These are phyloP conservation scores for Phaethornis superciliosus DNA, from an alignment of 2,113 vertebrate species.

Conservation along the genomic window DNA sequence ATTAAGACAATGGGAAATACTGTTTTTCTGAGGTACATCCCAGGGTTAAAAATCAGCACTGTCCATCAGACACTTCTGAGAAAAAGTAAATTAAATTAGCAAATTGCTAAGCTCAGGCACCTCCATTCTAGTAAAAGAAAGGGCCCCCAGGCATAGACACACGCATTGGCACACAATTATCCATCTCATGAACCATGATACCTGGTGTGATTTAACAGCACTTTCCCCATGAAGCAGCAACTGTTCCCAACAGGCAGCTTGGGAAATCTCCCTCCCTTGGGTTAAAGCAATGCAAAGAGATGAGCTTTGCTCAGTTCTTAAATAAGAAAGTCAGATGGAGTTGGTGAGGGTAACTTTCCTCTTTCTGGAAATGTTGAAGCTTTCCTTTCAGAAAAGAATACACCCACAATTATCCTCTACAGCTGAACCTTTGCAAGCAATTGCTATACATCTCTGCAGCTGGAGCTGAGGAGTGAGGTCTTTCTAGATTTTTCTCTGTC, in stretches of 20 bases:
- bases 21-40: not conserved
- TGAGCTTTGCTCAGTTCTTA: not conserved
- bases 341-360: constrained; percentile 27
- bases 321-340: constrained; percentile 27
- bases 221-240: not conserved
- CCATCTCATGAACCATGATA: not conserved
- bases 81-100: not conserved
- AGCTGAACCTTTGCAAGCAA: not conserved
- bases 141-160: not conserved
- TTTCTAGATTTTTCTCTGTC: not conserved
- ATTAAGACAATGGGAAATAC: not conserved
- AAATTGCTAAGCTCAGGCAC: not conserved
- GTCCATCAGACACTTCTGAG: not conserved
- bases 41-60: not conserved
- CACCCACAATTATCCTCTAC: not conserved
- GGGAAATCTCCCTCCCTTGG: not conserved
- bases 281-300: not conserved
- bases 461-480: not conserved
- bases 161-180: not conserved
- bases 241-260: not conserved
- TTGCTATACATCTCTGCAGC: not conserved
- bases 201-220: not conserved
- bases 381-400: constrained; percentile 6
- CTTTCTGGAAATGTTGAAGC: not conserved
- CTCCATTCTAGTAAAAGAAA: not conserved